phyloP scores from a whole-genome alignment of 2,888 invertebrate genomes.

The Ectemnius lituratus region DNA sequence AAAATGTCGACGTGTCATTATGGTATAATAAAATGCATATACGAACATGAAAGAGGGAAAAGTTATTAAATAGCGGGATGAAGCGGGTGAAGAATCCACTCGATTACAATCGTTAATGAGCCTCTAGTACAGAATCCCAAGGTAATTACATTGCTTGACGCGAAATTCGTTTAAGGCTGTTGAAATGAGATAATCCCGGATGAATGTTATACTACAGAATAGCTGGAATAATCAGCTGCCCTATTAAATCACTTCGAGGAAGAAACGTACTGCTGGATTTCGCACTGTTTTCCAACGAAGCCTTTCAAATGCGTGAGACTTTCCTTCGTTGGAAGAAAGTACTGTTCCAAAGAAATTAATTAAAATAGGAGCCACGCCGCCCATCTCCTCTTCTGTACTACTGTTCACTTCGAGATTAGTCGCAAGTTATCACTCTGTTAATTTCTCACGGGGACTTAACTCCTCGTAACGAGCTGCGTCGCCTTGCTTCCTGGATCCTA shows the following conservation, averaged over 20 bases:
- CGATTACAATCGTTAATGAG: too few relatives aligned
- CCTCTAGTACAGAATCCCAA: too few relatives aligned
- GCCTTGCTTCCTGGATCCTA: too few relatives aligned
- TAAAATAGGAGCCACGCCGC: slow-evolving; percentile 40
- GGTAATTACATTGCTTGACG: too few relatives aligned
- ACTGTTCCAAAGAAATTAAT: slow-evolving; percentile 40
- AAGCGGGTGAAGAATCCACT: too few relatives aligned
- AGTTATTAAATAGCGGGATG: too few relatives aligned
- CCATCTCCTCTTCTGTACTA: neutral
- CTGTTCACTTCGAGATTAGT: slow-evolving; percentile 37
- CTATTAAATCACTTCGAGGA: slow-evolving; percentile 27
- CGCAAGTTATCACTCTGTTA: slow-evolving; percentile 40
- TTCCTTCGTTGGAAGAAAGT: neutral
- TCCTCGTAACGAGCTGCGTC: too few relatives aligned
- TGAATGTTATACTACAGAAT: neutral
- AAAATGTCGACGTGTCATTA: too few relatives aligned
- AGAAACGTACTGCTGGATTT: neutral
- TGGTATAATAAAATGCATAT: too few relatives aligned
- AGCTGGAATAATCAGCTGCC: slow-evolving; percentile 7
- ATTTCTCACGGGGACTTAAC: slow-evolving; percentile 38
- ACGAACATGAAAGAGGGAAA: too few relatives aligned
- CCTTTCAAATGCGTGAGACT: neutral
- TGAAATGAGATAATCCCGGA: neutral
- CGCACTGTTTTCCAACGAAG: too few relatives aligned
- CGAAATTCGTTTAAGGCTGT: neutral